Base-by-base conservation (phyloP, 2,797 vertebrate species). In the Alca torda region DNA sequence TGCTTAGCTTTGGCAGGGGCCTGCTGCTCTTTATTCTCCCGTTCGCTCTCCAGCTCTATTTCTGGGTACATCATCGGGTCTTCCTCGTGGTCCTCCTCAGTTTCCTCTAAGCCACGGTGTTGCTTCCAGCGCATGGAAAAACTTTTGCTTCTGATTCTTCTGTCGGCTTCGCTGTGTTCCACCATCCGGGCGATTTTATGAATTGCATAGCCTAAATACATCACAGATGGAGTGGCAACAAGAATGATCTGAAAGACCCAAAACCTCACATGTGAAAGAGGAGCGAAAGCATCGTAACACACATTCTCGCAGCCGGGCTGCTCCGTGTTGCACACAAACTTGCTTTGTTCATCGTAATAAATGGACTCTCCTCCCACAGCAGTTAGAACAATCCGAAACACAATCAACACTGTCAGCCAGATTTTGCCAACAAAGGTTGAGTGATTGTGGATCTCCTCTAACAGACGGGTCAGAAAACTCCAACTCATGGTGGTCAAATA, bases 401-500 rank as follows among this genome's bases (percentile, higher is more conserved):
- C 99, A 65, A 99, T 99, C 97, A 99, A 96, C 87, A 99, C 98
- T 2, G 99, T 99, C 98, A 99, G 98, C 99, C 99, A 99, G 98
- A 99, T 99, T 98, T 99, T 99, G 97, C 99, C 99, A 95, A 99
- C 99, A 90, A 99, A 99, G 35, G 99, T 99, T 89, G 99, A 99
- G 97, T 99, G 99, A 98, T 99, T 99, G 99, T 99, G 99, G 98
- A 99, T 99, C 98, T 99, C 99, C 98, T 99, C 99, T 97, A 99
- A 98, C 97, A 99, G 98, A 94, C 99, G 99, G 65, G 99, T 99
- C 98, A 99, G 98, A 98, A 99, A 99, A 98, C 99, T 99, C 99
- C 99, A 99, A 97, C 99, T 99, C 99, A 99, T 99, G 98, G 98
- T 98, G 99, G 97, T 97, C 96, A 98, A 84, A 45, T 37, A 79